These are phyloP conservation scores for Isoperla grammatica DNA, from an alignment of 2,888 invertebrate genomes.

Conservation along the genomic window DNA sequence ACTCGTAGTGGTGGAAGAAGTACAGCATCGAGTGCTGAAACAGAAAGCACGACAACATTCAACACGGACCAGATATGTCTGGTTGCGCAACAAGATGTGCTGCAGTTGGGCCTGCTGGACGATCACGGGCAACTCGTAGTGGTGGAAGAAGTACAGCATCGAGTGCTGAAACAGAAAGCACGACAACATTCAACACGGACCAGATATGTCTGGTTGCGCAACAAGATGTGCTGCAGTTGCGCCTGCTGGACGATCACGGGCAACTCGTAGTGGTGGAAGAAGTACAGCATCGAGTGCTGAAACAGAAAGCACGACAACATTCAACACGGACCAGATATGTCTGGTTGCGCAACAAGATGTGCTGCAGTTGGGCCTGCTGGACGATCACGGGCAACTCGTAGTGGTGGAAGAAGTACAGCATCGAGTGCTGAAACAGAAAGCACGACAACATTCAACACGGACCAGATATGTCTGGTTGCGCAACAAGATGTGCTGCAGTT, in stretches of 20 bases:
- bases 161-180: conserved; percentile 74
- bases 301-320: too few species aligned
- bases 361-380: conserved; percentile 80
- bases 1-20: conserved; percentile 99
- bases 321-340: too few species aligned
- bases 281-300: conserved; percentile 99
- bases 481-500: conserved; percentile 64
- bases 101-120: conserved; percentile 84
- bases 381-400: conserved; percentile 96
- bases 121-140: conserved; percentile 96
- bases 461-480: too few species aligned
- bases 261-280: conserved; percentile 99
- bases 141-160: conserved; percentile 99
- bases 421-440: conserved; percentile 97
- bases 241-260: conserved; percentile 93
- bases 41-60: too few species aligned
- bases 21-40: conserved; percentile 97
- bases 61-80: conserved; percentile 40
- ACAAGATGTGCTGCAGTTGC: conserved; percentile 65
- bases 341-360: conserved; percentile 59
- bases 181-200: too few species aligned
- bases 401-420: conserved; percentile 99
- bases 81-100: conserved; percentile 60
- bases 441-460: too few species aligned
- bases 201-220: conserved; percentile 53